Percentiles rank a stretch among this genome's conserved stretches.
These are phyloP conservation scores for Petrosia ficiformis DNA, from an alignment of 37 sponge, comb jelly and placozoan genomes.

Conservation along the genomic window DNA sequence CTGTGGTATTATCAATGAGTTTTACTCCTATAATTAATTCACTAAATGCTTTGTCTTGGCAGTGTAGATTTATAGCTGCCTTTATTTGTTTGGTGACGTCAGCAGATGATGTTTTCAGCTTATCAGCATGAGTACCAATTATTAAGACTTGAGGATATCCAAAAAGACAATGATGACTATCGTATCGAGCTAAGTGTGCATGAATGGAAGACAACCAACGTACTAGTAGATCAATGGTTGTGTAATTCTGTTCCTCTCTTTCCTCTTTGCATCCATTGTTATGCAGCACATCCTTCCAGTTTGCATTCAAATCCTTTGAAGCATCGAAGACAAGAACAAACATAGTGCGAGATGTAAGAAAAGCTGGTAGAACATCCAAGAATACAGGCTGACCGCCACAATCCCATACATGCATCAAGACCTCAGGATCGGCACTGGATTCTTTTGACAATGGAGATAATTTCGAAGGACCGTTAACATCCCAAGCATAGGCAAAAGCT, in stretches of 20 bases:
- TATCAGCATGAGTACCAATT: conserved; percentile 43
- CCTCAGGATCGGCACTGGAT: too few species aligned
- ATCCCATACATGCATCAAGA: conserved; percentile 51
- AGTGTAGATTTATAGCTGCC: background rate
- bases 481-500: too few species aligned
- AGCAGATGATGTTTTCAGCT: background rate
- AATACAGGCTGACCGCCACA: conserved; percentile 65
- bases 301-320: conserved; percentile 6
- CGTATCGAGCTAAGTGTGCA: background rate
- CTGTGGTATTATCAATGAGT: conserved; percentile 54
- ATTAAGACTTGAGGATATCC: conserved; percentile 15
- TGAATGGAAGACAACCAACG: conserved; percentile 47
- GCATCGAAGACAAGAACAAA: conserved; percentile 54
- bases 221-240: conserved; percentile 24
- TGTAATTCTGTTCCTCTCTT: background rate
- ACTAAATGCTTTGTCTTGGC: conserved; percentile 11
- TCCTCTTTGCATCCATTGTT: conserved; percentile 8
- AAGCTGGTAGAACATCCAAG: conserved; percentile 40
- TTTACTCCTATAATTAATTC: background rate
- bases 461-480: too few species aligned
- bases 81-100: background rate
- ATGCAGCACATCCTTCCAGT: background rate
- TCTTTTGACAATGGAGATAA: too few species aligned
- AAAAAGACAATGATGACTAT: background rate
- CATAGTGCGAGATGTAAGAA: conserved; percentile 37